Evolutionary conservation across 2,113 vertebrate species (phyloP).

Genomic region (Otis tarda): DNA sequence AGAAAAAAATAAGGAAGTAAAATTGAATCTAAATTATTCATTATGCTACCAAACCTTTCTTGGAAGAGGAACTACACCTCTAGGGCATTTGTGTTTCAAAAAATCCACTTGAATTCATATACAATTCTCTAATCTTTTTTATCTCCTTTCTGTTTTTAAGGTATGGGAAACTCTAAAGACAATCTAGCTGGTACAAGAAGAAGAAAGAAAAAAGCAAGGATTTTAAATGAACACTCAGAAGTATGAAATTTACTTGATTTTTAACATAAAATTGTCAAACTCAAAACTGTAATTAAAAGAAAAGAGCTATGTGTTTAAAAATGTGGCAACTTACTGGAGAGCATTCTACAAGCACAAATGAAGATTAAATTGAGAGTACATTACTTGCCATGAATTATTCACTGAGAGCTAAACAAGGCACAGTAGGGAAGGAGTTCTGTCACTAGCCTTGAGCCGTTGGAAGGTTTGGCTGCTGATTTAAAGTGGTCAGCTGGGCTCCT

Average conservation of each 20-base stretch:
- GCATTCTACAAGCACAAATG: neutral
- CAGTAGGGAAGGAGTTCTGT: neutral
- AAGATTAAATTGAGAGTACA: constrained; percentile 29
- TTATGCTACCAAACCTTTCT: neutral
- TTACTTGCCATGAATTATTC: constrained; percentile 46
- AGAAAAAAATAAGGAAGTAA: neutral
- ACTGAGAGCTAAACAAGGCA: neutral
- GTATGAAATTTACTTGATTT: neutral
- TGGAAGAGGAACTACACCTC: neutral
- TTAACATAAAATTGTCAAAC: neutral
- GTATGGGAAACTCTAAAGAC: neutral
- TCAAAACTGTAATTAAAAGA: neutral
- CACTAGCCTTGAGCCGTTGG: neutral
- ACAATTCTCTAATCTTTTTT: neutral
- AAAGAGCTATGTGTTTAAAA: neutral
- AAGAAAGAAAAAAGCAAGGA: neutral
- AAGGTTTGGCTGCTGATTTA: neutral
- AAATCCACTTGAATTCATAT: neutral
- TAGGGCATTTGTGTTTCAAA: neutral
- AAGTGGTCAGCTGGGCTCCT: neutral
- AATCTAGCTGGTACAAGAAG: neutral
- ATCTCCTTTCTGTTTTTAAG: neutral
- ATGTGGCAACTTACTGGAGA: neutral
- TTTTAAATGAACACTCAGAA: neutral
- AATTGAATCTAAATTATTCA: neutral